Evolutionary conservation across 2,888 invertebrate genomes (phyloP).

Genomic region (Meteorus colon): DNA sequence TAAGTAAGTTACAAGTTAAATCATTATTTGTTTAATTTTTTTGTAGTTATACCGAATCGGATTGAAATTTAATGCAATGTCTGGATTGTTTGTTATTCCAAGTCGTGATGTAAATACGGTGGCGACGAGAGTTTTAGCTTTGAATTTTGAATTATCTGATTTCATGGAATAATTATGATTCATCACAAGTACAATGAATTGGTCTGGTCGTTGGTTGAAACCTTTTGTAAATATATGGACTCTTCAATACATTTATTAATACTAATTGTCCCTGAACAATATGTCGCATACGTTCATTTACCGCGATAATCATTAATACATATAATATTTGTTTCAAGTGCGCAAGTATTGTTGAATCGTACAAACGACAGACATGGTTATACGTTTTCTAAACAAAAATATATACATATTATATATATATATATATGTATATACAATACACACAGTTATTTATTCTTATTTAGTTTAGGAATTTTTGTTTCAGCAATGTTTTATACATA

Average conservation of each 20-base stretch:
- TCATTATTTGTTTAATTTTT: neutral
- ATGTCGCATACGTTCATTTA: neutral
- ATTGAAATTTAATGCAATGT: no score
- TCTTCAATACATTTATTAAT: neutral
- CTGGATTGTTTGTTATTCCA: no score
- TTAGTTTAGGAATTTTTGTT: neutral
- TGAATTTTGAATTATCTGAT: no score
- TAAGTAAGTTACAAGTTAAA: neutral
- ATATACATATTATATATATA: no score
- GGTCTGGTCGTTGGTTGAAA: no score
- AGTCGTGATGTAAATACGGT: no score
- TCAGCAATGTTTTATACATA: neutral
- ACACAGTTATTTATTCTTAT: neutral
- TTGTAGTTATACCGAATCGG: no score
- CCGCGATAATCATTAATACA: neutral
- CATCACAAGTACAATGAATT: no score
- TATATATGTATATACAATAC: neutral
- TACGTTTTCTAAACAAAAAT: neutral
- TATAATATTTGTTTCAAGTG: neutral
- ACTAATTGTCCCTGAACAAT: neutral
- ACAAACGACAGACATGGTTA: conserved; percentile 1
- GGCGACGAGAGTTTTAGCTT: no score
- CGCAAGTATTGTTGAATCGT: neutral
- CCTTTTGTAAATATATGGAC: no score
- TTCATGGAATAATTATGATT: no score